A percentile compares a stretch with the other conserved stretches of the same genome.
Conservation (phyloP, 2,797 vertebrate genomes). For the Danio jaintianensis region DNA sequence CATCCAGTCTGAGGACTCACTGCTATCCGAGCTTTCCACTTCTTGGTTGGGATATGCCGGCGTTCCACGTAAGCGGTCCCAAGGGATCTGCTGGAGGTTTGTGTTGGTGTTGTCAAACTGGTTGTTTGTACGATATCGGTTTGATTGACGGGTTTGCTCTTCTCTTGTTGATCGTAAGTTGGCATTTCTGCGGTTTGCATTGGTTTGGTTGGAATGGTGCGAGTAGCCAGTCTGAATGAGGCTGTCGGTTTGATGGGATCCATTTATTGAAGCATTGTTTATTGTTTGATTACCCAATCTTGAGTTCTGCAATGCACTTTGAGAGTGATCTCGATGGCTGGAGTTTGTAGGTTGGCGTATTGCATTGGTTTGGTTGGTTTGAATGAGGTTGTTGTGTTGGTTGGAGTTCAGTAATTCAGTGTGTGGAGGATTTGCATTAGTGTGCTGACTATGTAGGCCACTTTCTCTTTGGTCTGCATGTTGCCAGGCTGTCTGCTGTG, state of each 20-base stretch:
- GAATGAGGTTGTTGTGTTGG: no score
- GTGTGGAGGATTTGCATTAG: neutral
- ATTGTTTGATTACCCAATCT: slow-evolving; percentile 23
- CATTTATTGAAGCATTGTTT: slow-evolving; percentile 1
- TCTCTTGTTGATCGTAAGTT: slow-evolving; percentile 66
- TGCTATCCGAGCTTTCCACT: slow-evolving; percentile 54
- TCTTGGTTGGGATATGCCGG: slow-evolving; percentile 73
- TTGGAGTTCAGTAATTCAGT: slow-evolving; percentile 25
- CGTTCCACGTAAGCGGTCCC: slow-evolving; percentile 76
- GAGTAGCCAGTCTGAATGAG: slow-evolving; percentile 71
- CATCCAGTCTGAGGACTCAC: slow-evolving; percentile 50
- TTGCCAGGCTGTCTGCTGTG: slow-evolving; percentile 23
- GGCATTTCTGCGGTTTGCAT: slow-evolving; percentile 56
- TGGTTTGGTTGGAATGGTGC: slow-evolving; percentile 57
- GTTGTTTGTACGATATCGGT: neutral
- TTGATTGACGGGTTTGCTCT: neutral
- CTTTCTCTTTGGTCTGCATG: slow-evolving; percentile 42
- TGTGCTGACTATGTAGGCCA: slow-evolving; percentile 3
- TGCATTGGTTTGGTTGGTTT: neutral
- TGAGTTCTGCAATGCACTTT: slow-evolving; percentile 26
- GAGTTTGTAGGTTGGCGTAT: slow-evolving; percentile 14
- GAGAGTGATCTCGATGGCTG: slow-evolving; percentile 42
- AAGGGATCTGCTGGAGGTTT: slow-evolving; percentile 65
- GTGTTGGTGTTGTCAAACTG: slow-evolving; percentile 21
- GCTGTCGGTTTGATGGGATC: slow-evolving; percentile 32